Evolutionary conservation across 2,113 vertebrate genomes (phyloP).

Genomic region (Tretioscincus oriximinensis): DNA sequence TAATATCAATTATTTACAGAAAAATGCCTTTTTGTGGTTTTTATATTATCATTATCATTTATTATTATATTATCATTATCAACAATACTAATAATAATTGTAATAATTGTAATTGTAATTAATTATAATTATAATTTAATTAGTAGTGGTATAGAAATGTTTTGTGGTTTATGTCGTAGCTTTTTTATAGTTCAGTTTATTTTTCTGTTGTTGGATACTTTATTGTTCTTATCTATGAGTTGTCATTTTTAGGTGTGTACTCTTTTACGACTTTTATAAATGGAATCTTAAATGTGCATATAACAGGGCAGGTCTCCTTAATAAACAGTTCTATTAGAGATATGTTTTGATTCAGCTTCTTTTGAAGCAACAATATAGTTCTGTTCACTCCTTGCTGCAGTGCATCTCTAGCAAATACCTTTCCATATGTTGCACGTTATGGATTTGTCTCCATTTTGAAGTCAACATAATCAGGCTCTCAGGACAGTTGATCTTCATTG

Average conservation of each 20-base stretch:
- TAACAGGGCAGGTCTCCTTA: not conserved
- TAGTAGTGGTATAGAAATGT: not conserved
- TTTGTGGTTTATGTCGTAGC: not conserved
- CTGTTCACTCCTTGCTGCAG: not conserved
- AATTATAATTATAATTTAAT: not conserved
- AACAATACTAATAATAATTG: too few relatives aligned
- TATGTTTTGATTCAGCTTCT: not conserved
- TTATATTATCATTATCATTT: too few relatives aligned
- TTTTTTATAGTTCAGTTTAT: not conserved
- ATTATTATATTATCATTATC: too few relatives aligned
- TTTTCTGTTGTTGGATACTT: not conserved
- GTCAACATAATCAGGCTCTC: too few relatives aligned
- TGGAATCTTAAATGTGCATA: not conserved
- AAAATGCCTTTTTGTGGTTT: too few relatives aligned
- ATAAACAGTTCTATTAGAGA: conserved; percentile 11
- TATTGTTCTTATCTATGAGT: not conserved
- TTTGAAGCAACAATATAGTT: not conserved
- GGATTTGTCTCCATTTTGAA: too few relatives aligned
- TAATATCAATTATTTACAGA: too few relatives aligned
- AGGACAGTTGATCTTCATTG: too few relatives aligned
- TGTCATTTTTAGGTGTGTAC: not conserved
- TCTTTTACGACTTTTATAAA: not conserved
- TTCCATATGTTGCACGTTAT: not conserved
- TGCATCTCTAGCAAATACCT: not conserved
- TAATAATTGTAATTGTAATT: too few relatives aligned